These are phyloP conservation scores for Drosophila paracracens DNA, from an alignment of 2,888 invertebrate genomes.

Conservation along the genomic window DNA sequence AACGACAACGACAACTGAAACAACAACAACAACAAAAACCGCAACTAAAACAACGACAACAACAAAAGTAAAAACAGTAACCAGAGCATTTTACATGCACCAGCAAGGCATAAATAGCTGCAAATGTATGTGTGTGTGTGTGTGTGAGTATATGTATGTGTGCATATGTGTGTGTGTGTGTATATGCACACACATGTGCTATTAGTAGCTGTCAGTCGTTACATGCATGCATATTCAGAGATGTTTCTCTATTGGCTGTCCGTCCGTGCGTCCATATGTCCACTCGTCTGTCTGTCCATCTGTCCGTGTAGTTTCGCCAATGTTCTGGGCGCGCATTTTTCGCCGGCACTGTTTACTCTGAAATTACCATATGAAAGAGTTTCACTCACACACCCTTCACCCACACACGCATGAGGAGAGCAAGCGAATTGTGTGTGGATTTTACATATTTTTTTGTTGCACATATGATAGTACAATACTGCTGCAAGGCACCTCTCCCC, in stretches of 20 bases:
- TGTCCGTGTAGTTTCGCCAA: slow-evolving; percentile 19
- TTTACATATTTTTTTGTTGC: slow-evolving; percentile 7
- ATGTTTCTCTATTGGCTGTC: slow-evolving; percentile 26
- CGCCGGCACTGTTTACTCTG: slow-evolving; percentile 62
- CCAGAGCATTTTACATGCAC: slow-evolving; percentile 8
- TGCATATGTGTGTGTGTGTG: slow-evolving; percentile 13
- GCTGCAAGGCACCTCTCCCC: background rate
- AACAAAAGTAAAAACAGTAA: slow-evolving; percentile 14
- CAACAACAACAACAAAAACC: slow-evolving; percentile 20
- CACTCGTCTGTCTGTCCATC: background rate
- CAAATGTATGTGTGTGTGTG: slow-evolving; percentile 2
- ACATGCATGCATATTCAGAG: slow-evolving; percentile 48
- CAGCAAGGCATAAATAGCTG: slow-evolving; percentile 2
- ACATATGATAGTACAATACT: slow-evolving; percentile 5
- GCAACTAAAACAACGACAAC: slow-evolving; percentile 25
- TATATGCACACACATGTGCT: slow-evolving; percentile 41
- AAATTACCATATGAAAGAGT: slow-evolving; percentile 71
- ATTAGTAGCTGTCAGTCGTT: slow-evolving; percentile 70
- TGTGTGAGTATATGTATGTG: slow-evolving; percentile 13
- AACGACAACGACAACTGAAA: slow-evolving; percentile 28
- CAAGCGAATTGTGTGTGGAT: slow-evolving; percentile 37
- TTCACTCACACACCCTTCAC: slow-evolving; percentile 30
- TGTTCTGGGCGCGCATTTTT: slow-evolving; percentile 44
- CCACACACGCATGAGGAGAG: slow-evolving; percentile 17
- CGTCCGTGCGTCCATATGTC: background rate